Evolutionary conservation across 2,888 invertebrate species (phyloP).

Genomic region (Globia sparganii): DNA sequence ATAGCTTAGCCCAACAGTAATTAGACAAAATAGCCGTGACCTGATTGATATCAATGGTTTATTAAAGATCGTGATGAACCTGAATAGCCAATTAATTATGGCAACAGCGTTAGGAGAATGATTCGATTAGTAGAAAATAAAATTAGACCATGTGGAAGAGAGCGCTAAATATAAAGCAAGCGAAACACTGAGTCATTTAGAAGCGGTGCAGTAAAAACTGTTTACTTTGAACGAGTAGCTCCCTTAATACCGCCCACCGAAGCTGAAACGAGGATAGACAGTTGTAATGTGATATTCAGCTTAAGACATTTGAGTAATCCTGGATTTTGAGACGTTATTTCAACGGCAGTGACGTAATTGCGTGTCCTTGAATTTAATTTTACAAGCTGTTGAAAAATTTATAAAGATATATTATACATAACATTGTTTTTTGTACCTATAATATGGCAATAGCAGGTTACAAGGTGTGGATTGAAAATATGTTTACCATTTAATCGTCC

Average conservation of each 20-base stretch:
- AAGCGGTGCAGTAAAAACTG: slow-evolving; percentile 86
- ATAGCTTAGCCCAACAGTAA: slow-evolving; percentile 7
- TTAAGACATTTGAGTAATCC: slow-evolving; percentile 10
- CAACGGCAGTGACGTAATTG: slow-evolving; percentile 3
- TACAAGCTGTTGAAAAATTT: background rate
- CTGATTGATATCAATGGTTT: slow-evolving; percentile 40
- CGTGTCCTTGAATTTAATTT: background rate
- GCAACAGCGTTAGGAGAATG: slow-evolving; percentile 72
- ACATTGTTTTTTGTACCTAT: slow-evolving; percentile 1
- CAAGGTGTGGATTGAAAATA: slow-evolving; percentile 6
- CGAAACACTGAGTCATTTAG: slow-evolving; percentile 82
- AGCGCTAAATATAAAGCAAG: slow-evolving; percentile 85
- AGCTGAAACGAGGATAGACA: slow-evolving; percentile 84
- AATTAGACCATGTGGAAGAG: slow-evolving; percentile 80
- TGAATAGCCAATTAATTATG: slow-evolving; percentile 67
- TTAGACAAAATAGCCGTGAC: slow-evolving; percentile 45
- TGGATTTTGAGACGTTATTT: background rate
- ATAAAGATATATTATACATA: background rate
- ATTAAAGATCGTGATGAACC: slow-evolving; percentile 61
- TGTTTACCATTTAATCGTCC: slow-evolving; percentile 24
- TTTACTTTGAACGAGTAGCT: slow-evolving; percentile 87
- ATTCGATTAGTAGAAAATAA: slow-evolving; percentile 83
- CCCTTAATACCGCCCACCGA: slow-evolving; percentile 89
- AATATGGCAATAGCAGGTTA: slow-evolving; percentile 13
- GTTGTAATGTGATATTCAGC: slow-evolving; percentile 54